phyloP scores from a whole-genome alignment of 2,797 vertebrate genomes.

The Helarctos malayanus region DNA sequence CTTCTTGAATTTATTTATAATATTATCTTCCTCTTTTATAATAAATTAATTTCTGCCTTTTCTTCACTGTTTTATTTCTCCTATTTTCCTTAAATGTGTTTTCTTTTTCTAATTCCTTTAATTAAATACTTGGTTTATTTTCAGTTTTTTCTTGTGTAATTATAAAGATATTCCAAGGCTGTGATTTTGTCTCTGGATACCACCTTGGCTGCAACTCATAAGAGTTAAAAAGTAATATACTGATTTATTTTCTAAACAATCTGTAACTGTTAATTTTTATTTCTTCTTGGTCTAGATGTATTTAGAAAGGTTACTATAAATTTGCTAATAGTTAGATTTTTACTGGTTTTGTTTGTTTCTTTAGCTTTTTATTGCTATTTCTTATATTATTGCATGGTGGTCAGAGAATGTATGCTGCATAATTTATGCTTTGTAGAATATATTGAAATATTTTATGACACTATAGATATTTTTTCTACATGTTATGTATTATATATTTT shows the following conservation, averaged over 20 bases:
- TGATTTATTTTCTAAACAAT: slow-evolving; percentile 45
- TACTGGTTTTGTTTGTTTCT: slow-evolving; percentile 23
- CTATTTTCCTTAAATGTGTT: not conserved
- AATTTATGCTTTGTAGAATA: not conserved
- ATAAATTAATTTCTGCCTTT: slow-evolving; percentile 46
- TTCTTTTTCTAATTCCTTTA: slow-evolving; percentile 36
- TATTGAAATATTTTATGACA: slow-evolving; percentile 29
- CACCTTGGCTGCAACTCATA: not conserved
- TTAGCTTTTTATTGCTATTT: slow-evolving; percentile 4
- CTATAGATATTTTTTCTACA: not conserved
- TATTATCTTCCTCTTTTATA: slow-evolving; percentile 16
- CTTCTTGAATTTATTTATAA: slow-evolving; percentile 31
- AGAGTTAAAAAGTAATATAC: not conserved
- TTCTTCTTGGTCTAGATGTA: not conserved
- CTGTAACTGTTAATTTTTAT: not conserved
- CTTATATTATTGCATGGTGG: not conserved
- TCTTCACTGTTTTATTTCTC: slow-evolving; percentile 4
- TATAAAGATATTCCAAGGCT: slow-evolving; percentile 31
- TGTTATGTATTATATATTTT: not conserved
- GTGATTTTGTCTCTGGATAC: slow-evolving; percentile 50
- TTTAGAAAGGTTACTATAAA: slow-evolving; percentile 3
- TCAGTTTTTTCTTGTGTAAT: slow-evolving; percentile 19
- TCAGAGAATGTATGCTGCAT: not conserved
- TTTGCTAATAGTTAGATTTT: not conserved
- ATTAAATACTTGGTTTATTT: not conserved